Conservation (phyloP, 2,797 vertebrate genomes). For the Cynopterus sphinx region DNA sequence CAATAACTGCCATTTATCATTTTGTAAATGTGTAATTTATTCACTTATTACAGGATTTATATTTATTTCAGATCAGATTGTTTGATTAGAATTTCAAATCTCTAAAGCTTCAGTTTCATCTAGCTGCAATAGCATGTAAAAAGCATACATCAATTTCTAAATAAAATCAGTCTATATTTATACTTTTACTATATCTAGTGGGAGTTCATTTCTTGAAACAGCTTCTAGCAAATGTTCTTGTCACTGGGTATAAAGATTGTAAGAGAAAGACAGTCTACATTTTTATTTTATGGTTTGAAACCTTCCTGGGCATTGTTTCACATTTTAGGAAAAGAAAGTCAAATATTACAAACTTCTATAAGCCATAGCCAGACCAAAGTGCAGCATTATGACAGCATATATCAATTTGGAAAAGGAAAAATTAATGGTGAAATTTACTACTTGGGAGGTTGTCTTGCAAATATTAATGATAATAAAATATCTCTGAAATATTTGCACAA, state of each 20-base stretch:
- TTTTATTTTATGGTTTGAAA: constrained; percentile 32
- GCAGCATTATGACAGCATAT: background rate
- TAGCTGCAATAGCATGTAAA: constrained; percentile 62
- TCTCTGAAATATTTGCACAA: background rate
- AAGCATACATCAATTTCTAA: constrained; percentile 55
- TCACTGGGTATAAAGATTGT: background rate
- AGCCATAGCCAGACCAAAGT: background rate
- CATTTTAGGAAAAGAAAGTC: background rate
- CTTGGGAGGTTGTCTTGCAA: background rate
- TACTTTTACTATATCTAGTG: constrained; percentile 49
- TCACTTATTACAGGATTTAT: constrained; percentile 55
- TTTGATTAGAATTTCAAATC: constrained; percentile 71
- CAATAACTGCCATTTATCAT: constrained; percentile 65
- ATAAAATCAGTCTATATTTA: constrained; percentile 65
- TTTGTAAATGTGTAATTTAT: constrained; percentile 63
- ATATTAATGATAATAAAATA: constrained; percentile 9
- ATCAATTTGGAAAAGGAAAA: background rate
- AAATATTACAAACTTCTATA: background rate
- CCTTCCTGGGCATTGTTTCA: background rate
- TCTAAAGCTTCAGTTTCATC: constrained; percentile 60
- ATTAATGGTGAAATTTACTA: background rate
- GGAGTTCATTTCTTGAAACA: constrained; percentile 18
- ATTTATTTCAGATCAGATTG: constrained; percentile 61
- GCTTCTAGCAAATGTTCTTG: constrained; percentile 31
- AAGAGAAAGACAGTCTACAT: background rate